These are phyloP conservation scores for Ypsolopha sequella DNA, from an alignment of 2,888 invertebrate species.

Conservation along the genomic window DNA sequence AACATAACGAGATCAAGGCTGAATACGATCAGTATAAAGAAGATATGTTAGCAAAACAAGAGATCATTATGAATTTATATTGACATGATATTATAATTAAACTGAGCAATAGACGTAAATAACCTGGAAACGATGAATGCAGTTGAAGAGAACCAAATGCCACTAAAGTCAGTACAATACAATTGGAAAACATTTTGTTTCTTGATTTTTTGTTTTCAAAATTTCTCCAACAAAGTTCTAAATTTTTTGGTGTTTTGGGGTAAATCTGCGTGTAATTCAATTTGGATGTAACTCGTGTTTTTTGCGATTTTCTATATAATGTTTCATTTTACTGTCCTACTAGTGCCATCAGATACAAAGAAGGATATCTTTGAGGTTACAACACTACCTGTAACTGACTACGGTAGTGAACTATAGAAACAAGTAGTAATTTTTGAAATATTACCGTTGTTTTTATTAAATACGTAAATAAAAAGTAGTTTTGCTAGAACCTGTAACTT, in stretches of 20 bases:
- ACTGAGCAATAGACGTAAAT: no score
- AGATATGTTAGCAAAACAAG: no score
- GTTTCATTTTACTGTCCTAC: constrained; percentile 14
- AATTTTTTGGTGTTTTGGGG: not conserved
- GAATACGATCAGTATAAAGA: no score
- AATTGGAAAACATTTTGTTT: not conserved
- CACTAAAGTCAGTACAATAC: not conserved
- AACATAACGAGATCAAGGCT: no score
- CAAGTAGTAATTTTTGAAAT: constrained; percentile 51
- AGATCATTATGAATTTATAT: no score
- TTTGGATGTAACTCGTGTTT: not conserved
- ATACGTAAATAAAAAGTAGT: constrained; percentile 42
- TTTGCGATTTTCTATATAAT: not conserved
- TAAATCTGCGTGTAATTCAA: not conserved
- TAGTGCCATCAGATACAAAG: constrained; percentile 54
- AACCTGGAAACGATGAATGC: no score
- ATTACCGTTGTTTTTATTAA: constrained; percentile 29
- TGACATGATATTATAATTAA: no score
- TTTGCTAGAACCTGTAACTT: constrained; percentile 63
- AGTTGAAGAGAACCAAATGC: not conserved
- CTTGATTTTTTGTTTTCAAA: not conserved
- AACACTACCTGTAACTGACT: constrained; percentile 43
- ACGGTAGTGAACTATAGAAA: constrained; percentile 57
- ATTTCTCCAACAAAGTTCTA: not conserved
- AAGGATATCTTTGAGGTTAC: constrained; percentile 54